Conservation (phyloP, 2,888 invertebrate species). For the Anarsia innoxiella region DNA sequence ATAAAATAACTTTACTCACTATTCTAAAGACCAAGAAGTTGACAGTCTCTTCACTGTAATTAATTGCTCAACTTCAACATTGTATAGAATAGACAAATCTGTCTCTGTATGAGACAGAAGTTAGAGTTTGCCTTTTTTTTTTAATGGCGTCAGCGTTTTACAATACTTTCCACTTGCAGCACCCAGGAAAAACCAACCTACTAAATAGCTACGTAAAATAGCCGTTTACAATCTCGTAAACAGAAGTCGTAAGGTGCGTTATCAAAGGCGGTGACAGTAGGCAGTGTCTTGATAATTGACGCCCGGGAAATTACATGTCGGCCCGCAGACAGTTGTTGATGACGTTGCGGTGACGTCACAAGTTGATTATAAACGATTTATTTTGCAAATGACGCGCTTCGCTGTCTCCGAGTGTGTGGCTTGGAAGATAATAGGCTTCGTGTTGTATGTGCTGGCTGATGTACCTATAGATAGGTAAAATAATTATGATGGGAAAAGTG, state of each 20-base stretch:
- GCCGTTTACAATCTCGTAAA: slow-evolving; percentile 1
- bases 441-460: background rate
- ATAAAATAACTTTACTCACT: background rate
- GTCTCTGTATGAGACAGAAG: too few species aligned
- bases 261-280: slow-evolving; percentile 55
- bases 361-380: slow-evolving; percentile 74
- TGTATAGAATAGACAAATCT: background rate
- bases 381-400: slow-evolving; percentile 45
- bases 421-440: background rate
- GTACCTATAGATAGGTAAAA: too few species aligned
- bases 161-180: background rate
- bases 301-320: slow-evolving; percentile 72
- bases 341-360: slow-evolving; percentile 66
- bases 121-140: background rate
- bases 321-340: slow-evolving; percentile 70
- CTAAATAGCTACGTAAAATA: background rate
- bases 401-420: background rate
- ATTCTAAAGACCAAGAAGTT: background rate
- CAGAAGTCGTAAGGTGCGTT: slow-evolving; percentile 49
- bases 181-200: background rate
- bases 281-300: slow-evolving; percentile 67
- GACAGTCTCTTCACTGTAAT: background rate
- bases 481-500: too few species aligned
- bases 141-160: background rate
- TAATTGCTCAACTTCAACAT: background rate